Base-by-base conservation (phyloP, 2,888 invertebrate species). In the Epinotia ramella region DNA sequence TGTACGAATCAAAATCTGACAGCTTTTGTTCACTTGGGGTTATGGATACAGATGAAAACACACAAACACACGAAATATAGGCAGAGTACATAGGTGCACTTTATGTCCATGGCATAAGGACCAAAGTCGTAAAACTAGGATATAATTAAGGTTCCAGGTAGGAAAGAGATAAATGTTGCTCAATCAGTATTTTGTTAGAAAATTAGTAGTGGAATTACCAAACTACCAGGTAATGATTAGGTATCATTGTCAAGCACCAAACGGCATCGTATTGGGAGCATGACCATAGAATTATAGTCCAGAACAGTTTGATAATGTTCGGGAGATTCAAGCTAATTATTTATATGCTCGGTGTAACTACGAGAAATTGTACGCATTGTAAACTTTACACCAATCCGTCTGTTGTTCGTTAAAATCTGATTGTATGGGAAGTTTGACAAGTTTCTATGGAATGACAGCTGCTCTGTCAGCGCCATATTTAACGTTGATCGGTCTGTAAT, bases 41-140 rank as follows among this genome's bases (percentile, higher is more conserved):
- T 71, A 76, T 62, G 53, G 57, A 65, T 53, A n/a, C 71, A 65
- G 53, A 66, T 71, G 56, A 66, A 33, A 71, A 16, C 24, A 71
- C 66, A 64, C 33, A 33, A 71, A 16, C 24, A 71, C 70, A 64
- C 57, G 13, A 11, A 56, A 57, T 33, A 49, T 53, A 24, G 33
- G 16, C 53, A 49, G 44, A 28, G 64, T 64, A 33, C n/a, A n/a
- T 44, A 11, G 6, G 20, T 40, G 16, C 7, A 40, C 44, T 44
- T 59, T 68, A 46, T 59, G 0, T 59, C 44, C 13, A 68, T 40
- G 33, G 12, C 6, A 28, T 33, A 67, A 66, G 24, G 66, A 3
- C 16, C 11, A 49, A 18, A 20, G 16, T 67, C 18, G 53, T 40
- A 9, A 33, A 33, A 12, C 33, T 28, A 62, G n/a, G 62, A 11